These are phyloP conservation scores for Bembecia ichneumoniformis DNA, from an alignment of 2,888 invertebrate genomes.

Conservation along the genomic window DNA sequence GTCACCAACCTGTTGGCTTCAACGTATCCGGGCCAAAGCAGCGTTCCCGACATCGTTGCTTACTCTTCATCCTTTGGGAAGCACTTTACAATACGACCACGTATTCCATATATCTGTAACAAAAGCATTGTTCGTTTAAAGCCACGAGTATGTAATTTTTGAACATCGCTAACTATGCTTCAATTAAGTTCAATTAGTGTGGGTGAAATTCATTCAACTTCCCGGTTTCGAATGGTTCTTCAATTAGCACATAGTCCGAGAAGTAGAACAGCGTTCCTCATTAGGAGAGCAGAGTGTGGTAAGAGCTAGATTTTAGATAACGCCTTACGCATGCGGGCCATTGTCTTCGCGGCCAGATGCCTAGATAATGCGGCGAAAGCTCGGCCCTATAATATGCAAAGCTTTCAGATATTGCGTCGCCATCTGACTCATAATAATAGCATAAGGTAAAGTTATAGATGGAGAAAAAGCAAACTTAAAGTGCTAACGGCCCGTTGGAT, in stretches of 20 bases:
- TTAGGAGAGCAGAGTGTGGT: conserved; percentile 63
- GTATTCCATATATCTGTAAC: conserved; percentile 35
- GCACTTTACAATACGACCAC: conserved; percentile 29
- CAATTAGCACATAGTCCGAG: conserved; percentile 20
- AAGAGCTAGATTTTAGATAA: conserved; percentile 65
- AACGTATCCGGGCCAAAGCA: conserved; percentile 48
- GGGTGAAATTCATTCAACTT: conserved; percentile 28
- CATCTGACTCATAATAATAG: conserved; percentile 26
- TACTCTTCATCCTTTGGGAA: conserved; percentile 67
- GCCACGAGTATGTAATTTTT: neutral
- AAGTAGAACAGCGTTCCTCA: conserved; percentile 54
- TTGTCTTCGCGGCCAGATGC: conserved; percentile 58
- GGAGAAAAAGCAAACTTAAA: no score
- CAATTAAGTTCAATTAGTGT: conserved; percentile 44
- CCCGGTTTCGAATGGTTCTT: conserved; percentile 10
- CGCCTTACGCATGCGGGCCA: conserved; percentile 65
- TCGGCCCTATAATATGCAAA: conserved; percentile 35
- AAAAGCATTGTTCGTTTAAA: conserved; percentile 12
- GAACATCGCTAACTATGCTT: conserved; percentile 13
- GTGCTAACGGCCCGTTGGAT: no score
- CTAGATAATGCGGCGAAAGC: conserved; percentile 53
- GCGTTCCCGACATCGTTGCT: conserved; percentile 54
- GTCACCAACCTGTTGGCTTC: conserved; percentile 51
- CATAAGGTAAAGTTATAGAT: conserved; percentile 3
- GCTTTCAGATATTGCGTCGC: conserved; percentile 35